Conservation (phyloP, 2,797 vertebrate genomes). For the Sebastes hubbsi region DNA sequence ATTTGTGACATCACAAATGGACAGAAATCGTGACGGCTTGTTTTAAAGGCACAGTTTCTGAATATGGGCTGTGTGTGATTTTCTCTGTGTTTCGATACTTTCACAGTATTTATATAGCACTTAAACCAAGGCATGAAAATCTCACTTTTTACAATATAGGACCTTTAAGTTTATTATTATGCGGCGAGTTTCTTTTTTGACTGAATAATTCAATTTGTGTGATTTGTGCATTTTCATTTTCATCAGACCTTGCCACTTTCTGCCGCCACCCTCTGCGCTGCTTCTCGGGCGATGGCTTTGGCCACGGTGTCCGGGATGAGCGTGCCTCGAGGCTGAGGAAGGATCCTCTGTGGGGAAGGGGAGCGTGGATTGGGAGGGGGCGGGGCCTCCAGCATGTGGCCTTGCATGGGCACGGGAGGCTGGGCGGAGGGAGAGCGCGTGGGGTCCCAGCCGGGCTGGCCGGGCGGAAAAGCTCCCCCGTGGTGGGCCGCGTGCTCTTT, state of each 20-base stretch:
- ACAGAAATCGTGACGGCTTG: too few species aligned
- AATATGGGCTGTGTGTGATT: too few species aligned
- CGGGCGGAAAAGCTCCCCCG: slow-evolving; percentile 69
- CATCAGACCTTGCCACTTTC: slow-evolving; percentile 89
- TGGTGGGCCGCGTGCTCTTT: slow-evolving; percentile 88
- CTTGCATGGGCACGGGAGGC: slow-evolving; percentile 76
- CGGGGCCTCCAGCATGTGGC: slow-evolving; percentile 88
- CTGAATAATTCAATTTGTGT: not conserved
- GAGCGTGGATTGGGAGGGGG: slow-evolving; percentile 85
- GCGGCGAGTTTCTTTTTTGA: not conserved
- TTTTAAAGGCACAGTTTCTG: too few species aligned
- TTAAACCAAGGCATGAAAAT: too few species aligned
- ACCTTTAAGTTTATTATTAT: not conserved
- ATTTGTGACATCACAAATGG: too few species aligned
- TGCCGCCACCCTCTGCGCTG: slow-evolving; percentile 91
- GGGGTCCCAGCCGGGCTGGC: slow-evolving; percentile 89
- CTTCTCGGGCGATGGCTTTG: slow-evolving; percentile 96
- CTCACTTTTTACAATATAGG: too few species aligned
- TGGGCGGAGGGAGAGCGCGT: slow-evolving; percentile 75
- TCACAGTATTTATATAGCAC: too few species aligned
- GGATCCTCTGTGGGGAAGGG: slow-evolving; percentile 93
- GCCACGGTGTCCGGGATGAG: slow-evolving; percentile 92
- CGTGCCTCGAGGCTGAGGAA: slow-evolving; percentile 92
- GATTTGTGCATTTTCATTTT: not conserved
- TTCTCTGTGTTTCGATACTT: too few species aligned